Evolutionary conservation across 2,797 vertebrate species (phyloP).

Genomic region (Macroramphosus scolopax): DNA sequence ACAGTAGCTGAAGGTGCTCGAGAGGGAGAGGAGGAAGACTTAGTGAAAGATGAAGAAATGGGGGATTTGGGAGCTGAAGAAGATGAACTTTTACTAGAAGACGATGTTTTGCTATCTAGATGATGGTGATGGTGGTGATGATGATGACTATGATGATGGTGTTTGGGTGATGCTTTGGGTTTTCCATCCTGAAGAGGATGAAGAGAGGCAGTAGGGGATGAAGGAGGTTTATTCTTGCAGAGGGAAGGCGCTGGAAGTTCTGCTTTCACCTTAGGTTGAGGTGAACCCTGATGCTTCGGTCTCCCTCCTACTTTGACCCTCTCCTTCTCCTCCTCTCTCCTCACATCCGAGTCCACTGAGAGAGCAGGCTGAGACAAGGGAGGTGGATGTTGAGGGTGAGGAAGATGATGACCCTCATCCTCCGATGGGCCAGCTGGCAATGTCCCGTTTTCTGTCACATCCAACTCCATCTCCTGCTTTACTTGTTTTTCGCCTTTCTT

Average conservation of each 20-base stretch:
- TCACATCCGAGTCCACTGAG: not conserved
- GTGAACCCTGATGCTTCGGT: conserved; percentile 39
- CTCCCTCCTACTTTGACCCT: conserved; percentile 42
- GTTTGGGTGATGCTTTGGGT: conserved; percentile 59
- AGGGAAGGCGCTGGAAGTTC: conserved; percentile 67
- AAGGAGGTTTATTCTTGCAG: conserved; percentile 63
- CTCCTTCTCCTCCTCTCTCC: conserved; percentile 21
- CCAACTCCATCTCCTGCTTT: conserved; percentile 35
- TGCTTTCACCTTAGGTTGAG: conserved; percentile 71
- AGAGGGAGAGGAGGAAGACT: conserved; percentile 42
- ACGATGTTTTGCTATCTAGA: conserved; percentile 28
- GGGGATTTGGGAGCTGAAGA: conserved; percentile 21
- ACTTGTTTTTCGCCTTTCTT: conserved; percentile 8
- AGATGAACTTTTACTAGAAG: conserved; percentile 46
- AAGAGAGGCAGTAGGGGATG: conserved; percentile 62
- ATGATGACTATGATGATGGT: conserved; percentile 26
- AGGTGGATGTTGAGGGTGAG: conserved; percentile 1
- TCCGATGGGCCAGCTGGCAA: conserved; percentile 23
- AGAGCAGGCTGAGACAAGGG: conserved; percentile 3
- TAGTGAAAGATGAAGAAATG: conserved; percentile 12
- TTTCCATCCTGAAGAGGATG: conserved; percentile 67
- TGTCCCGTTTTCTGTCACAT: conserved; percentile 27
- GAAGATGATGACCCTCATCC: conserved; percentile 4
- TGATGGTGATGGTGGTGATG: conserved; percentile 29
- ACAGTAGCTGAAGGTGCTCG: conserved; percentile 15